These are phyloP conservation scores for Notolepis coatsorum DNA, from an alignment of 2,797 vertebrate species.

Conservation along the genomic window DNA sequence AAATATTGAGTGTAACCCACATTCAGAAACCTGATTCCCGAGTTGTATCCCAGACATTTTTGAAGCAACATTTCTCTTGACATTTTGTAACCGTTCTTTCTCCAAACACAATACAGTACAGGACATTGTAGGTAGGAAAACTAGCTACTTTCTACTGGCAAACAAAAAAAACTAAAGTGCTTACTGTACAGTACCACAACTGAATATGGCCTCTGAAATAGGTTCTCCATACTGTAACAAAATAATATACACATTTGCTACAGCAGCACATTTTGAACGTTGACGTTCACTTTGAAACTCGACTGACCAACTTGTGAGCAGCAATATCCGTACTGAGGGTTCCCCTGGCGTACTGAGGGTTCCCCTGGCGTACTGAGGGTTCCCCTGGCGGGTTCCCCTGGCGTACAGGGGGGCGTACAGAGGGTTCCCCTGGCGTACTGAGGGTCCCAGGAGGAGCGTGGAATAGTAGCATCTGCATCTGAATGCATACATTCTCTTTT, in stretches of 20 bases:
- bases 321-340: slow-evolving; percentile 57
- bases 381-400: slow-evolving; percentile 5
- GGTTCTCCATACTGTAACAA: slow-evolving; percentile 37
- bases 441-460: too few species aligned
- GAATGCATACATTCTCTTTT: slow-evolving; percentile 38
- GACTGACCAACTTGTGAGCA: slow-evolving; percentile 50
- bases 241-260: slow-evolving; percentile 41
- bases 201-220: slow-evolving; percentile 70
- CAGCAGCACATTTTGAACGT: slow-evolving; percentile 48
- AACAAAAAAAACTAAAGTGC: slow-evolving; percentile 64
- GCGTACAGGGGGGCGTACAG: too few species aligned
- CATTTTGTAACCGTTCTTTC: slow-evolving; percentile 9
- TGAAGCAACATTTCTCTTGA: slow-evolving; percentile 54
- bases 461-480: slow-evolving; percentile 23
- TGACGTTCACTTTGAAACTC: slow-evolving; percentile 61
- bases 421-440: too few species aligned
- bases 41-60: slow-evolving; percentile 1
- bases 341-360: slow-evolving; percentile 27
- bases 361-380: slow-evolving; percentile 24
- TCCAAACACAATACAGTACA: slow-evolving; percentile 38
- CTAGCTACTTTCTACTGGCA: slow-evolving; percentile 52
- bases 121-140: slow-evolving; percentile 59
- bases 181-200: slow-evolving; percentile 76
- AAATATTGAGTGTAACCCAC: slow-evolving; percentile 45
- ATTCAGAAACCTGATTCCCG: slow-evolving; percentile 51